Evolutionary conservation across 2,113 vertebrate species (phyloP).

Genomic region (Neodon shergylaensis): DNA sequence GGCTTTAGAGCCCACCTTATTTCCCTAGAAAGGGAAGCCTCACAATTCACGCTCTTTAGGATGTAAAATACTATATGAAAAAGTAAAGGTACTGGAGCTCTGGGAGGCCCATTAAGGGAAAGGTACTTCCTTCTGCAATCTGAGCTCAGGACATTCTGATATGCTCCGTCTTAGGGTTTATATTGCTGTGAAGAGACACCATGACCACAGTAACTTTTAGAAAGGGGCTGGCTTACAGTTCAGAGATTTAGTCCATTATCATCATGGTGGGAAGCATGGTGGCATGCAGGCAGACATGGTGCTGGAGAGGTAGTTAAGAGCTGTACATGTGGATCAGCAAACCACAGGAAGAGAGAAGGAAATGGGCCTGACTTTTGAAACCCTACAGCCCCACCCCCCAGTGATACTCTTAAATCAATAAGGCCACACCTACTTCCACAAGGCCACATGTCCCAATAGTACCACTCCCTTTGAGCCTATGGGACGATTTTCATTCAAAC

Average conservation of each 20-base stretch:
- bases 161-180: neutral
- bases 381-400: neutral
- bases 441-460: neutral
- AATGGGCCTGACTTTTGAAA: neutral
- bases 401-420: neutral
- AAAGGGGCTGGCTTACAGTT: neutral
- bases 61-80: neutral
- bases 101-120: neutral
- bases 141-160: neutral
- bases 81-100: neutral
- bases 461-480: neutral
- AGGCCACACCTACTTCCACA: neutral
- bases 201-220: neutral
- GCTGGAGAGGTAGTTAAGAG: neutral
- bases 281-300: neutral
- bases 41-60: neutral
- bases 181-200: neutral
- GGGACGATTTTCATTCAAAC: neutral
- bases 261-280: neutral
- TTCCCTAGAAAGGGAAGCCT: neutral
- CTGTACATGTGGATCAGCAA: neutral
- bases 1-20: neutral
- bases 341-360: neutral
- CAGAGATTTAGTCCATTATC: neutral
- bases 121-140: neutral